phyloP scores from a whole-genome alignment of 2,113 vertebrate genomes.

The Austrofundulus limnaeus region DNA sequence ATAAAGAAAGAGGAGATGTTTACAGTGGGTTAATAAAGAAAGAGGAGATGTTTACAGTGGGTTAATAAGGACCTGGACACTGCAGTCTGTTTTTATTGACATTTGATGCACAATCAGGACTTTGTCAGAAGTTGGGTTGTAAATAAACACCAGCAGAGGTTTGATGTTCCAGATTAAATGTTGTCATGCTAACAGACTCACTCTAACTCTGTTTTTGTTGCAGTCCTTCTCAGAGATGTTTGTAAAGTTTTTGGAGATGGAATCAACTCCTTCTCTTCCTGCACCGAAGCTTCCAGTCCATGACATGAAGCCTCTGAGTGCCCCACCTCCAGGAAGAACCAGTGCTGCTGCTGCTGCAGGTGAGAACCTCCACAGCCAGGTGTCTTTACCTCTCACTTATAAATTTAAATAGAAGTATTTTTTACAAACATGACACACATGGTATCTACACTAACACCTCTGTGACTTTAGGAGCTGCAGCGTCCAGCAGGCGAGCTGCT shows the following conservation, averaged over 20 bases:
- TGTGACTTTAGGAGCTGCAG: constrained; percentile 43
- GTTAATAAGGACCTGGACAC: no score
- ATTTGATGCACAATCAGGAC: no score
- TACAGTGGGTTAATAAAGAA: no score
- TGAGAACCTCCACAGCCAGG: constrained; percentile 32
- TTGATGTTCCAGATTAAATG: no score
- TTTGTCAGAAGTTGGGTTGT: no score
- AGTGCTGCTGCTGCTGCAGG: constrained; percentile 65
- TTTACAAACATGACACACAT: not conserved
- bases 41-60: no score
- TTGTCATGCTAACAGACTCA: not conserved
- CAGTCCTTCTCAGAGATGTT: constrained; percentile 99
- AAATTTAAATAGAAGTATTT: not conserved
- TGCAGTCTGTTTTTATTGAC: no score
- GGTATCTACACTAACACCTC: not conserved
- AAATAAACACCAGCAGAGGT: no score
- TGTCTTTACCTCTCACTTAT: not conserved
- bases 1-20: no score
- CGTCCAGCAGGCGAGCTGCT: constrained; percentile 76
- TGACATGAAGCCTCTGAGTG: constrained; percentile 85
- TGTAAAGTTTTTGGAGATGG: constrained; percentile 94
- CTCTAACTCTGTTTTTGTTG: constrained; percentile 20
- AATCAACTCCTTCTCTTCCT: constrained; percentile 87
- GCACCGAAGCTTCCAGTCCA: constrained; percentile 85
- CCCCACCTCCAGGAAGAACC: constrained; percentile 72